Base-by-base conservation (phyloP, 2,113 vertebrate species). In the Laterallus jamaicensis region DNA sequence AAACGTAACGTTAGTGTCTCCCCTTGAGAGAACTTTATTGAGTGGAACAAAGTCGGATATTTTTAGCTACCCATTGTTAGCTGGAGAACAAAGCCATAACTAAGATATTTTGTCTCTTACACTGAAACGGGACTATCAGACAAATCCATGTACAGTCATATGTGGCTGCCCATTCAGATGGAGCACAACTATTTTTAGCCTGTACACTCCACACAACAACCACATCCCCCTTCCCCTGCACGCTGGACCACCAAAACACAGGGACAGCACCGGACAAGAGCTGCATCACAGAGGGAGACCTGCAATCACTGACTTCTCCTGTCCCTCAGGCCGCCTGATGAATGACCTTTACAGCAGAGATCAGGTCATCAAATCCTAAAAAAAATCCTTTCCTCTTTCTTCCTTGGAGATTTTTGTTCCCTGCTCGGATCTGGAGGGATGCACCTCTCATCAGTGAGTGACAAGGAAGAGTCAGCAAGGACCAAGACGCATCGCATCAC, bases 41-140 rank as follows among this genome's bases (percentile, higher is more conserved):
- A 96, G 91, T 95, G 96, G 96, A 97, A 97, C 93, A 96, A 97
- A 97, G 95, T 92, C 47, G 5, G 97, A 89, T 97, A 97, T 97
- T 97, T 97, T 97, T 97, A 97, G 97, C 96, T 97, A 97, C 97
- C 97, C 96, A 96, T 97, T 97, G 96, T 97, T 96, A 97, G 93
- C 94, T 92, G 94, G 59, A 97, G 95, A 96, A 97, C 96, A 97
- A 97, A 97, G 96, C 95, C 95, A 97, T 96, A 97, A 95, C 97
- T 97, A 96, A 95, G 95, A 94, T 96, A 96, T 97, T 97, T 96
- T 93, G 95, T 97, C 97, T 97, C 94, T 97, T 95, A 92, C 77
- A 92, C 92, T 96, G 93, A 84, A 96, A 97, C 0, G 4, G 81
- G 93, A 82, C 86, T 95, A 92, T 91, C 95, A 93, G 95, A 95